Conservation (phyloP, 2,113 vertebrate genomes). For the Sus scrofa region DNA sequence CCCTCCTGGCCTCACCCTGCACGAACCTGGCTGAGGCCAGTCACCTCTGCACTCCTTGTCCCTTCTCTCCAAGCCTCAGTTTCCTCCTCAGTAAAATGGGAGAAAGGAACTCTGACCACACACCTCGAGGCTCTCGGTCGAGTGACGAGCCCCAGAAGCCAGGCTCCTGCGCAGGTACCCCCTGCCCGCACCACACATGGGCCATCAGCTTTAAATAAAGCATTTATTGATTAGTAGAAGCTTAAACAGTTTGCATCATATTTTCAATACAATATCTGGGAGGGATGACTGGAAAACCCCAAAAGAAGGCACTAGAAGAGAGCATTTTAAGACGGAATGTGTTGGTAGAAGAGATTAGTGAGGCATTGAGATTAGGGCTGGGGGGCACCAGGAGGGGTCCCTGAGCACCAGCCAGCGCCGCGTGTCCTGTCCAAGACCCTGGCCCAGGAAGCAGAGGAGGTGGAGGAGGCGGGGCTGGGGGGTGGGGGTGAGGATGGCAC, state of each 20-base stretch:
- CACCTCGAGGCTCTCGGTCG: too few species aligned
- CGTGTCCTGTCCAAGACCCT: background rate
- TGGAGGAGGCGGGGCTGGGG: background rate
- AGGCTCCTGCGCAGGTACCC: rapidly evolving
- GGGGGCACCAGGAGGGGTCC: background rate
- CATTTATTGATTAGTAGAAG: slow-evolving; percentile 91
- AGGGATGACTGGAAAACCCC: slow-evolving; percentile 81
- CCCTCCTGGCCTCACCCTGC: background rate
- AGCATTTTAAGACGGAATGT: background rate
- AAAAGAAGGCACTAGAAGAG: slow-evolving; percentile 85
- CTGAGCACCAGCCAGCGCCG: background rate
- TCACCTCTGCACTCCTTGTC: rapidly evolving
- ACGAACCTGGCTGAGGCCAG: rapidly evolving
- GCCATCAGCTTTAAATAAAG: slow-evolving; percentile 89
- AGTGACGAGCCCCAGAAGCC: background rate
- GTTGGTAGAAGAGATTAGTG: background rate
- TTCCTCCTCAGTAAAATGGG: background rate
- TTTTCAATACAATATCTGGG: slow-evolving; percentile 86
- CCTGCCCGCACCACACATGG: background rate
- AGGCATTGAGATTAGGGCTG: background rate
- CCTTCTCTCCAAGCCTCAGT: background rate
- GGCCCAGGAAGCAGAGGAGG: background rate
- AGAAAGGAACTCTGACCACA: rapidly evolving
- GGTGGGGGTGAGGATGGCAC: background rate
- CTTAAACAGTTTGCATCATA: slow-evolving; percentile 88